Conservation (phyloP, 2,113 vertebrate genomes). For the Trematocara zebra region DNA sequence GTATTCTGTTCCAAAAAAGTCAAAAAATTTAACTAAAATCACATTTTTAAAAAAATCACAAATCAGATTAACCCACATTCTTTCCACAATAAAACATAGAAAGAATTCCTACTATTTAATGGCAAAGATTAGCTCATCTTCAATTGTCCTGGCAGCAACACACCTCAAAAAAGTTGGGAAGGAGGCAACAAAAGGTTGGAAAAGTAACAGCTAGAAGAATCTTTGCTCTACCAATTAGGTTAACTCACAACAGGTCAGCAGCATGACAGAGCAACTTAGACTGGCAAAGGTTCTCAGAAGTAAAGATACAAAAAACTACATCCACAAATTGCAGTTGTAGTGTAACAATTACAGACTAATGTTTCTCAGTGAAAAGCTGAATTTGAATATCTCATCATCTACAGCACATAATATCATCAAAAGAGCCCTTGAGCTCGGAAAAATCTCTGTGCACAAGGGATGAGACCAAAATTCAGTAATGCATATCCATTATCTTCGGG, state of each 20-base stretch:
- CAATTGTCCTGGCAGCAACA: not conserved
- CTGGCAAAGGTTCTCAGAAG: not conserved
- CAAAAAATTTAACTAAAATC: not conserved
- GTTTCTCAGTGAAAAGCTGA: not conserved
- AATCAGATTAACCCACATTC: not conserved
- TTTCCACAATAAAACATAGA: not conserved
- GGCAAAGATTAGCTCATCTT: not conserved
- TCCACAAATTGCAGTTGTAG: not conserved
- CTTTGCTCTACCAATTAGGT: rapidly evolving
- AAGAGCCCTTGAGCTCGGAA: rapidly evolving
- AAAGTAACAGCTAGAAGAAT: not conserved
- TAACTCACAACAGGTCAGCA: not conserved
- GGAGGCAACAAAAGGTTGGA: not conserved
- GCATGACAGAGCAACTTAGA: not conserved
- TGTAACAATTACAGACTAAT: not conserved
- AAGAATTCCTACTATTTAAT: not conserved
- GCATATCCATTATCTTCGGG: not conserved
- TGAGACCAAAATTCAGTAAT: not conserved
- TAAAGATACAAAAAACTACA: not conserved
- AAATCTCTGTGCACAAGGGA: not conserved
- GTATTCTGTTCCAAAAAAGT: not conserved
- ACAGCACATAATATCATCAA: not conserved
- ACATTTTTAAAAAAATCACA: not conserved
- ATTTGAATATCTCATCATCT: not conserved
- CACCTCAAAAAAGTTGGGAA: not conserved